phyloP scores from a whole-genome alignment of 2,888 invertebrate species.

The Tenthredo distinguenda region DNA sequence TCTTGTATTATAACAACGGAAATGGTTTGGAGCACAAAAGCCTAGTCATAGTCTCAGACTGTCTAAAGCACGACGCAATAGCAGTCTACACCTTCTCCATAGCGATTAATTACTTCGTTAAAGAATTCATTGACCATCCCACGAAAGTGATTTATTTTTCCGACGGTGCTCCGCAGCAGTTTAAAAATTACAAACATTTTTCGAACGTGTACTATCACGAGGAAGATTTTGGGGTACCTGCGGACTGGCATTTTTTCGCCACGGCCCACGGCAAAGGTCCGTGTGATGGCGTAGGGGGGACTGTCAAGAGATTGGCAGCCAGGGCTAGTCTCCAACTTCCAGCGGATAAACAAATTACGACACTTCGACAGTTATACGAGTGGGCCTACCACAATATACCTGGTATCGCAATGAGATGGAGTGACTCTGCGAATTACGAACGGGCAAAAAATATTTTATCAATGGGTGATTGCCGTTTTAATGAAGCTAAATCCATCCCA shows the following conservation, averaged over 20 bases:
- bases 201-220: neutral
- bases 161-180: slow-evolving; percentile 1
- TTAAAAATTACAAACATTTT: neutral
- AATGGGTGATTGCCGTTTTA: too few species aligned
- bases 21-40: neutral
- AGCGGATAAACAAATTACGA: neutral
- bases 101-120: neutral
- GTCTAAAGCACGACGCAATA: neutral
- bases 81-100: neutral
- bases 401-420: too few species aligned
- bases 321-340: neutral
- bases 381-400: neutral
- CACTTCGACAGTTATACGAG: neutral
- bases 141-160: neutral
- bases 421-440: too few species aligned
- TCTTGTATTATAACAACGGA: neutral
- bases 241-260: neutral
- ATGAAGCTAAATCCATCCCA: too few species aligned
- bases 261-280: neutral
- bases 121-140: neutral
- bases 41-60: neutral
- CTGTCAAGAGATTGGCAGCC: neutral
- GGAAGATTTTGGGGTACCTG: neutral
- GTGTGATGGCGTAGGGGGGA: neutral
- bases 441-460: too few species aligned